These are phyloP conservation scores for Acrocephalus scirpaceus DNA, from an alignment of 2,797 vertebrate species.

Conservation along the genomic window DNA sequence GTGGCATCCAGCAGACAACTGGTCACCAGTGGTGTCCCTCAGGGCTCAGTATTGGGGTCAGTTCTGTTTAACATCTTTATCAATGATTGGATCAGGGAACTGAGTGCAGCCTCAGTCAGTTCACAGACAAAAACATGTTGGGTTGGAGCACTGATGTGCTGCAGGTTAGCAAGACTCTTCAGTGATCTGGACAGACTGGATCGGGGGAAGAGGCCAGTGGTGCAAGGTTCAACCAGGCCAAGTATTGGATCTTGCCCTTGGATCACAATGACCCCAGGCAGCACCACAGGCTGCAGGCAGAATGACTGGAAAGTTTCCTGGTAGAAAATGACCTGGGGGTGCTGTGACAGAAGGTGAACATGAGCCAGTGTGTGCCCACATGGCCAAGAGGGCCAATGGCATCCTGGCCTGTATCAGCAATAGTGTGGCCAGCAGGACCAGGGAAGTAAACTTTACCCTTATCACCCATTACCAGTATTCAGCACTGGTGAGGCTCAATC, in stretches of 20 bases:
- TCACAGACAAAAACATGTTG: background rate
- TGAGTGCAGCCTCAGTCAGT: fast-evolving
- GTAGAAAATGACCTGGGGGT: background rate
- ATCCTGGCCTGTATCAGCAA: background rate
- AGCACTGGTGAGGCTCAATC: background rate
- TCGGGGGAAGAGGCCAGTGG: fast-evolving
- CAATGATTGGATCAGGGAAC: background rate
- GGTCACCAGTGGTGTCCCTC: background rate
- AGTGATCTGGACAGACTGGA: background rate
- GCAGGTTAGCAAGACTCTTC: background rate
- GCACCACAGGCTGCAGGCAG: fast-evolving
- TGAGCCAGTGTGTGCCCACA: background rate
- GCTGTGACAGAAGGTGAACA: fast-evolving
- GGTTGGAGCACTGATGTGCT: background rate
- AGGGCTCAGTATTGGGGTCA: background rate
- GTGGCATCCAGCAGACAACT: background rate
- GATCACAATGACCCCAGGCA: too few species aligned
- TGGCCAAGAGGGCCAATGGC: background rate
- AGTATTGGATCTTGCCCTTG: fast-evolving
- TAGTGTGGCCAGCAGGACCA: background rate
- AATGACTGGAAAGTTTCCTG: background rate
- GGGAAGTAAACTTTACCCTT: fast-evolving
- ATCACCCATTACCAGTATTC: too few species aligned
- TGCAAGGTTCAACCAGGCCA: background rate
- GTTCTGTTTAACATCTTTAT: background rate